Evolutionary conservation across 2,797 vertebrate genomes (phyloP).

Genomic region (Adelosebastes latens): DNA sequence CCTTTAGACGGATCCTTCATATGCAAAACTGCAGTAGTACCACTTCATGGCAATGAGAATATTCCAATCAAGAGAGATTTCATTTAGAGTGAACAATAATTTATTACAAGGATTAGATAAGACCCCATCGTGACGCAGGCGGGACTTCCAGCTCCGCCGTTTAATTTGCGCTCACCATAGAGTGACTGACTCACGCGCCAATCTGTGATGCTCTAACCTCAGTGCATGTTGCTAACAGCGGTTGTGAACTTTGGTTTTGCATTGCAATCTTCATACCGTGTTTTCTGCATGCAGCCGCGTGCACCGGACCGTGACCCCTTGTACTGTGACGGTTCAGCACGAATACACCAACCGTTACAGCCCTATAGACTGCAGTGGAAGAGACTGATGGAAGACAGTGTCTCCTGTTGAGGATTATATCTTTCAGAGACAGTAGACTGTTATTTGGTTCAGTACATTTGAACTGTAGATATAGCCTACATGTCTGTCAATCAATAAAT

Average conservation of each 20-base stretch:
- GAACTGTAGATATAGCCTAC: slow-evolving; percentile 2
- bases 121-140: too few relatives aligned
- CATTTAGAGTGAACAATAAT: too few relatives aligned
- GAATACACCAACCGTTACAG: background rate
- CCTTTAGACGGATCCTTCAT: background rate
- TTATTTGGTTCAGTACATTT: background rate
- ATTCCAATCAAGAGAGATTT: too few relatives aligned
- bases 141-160: too few relatives aligned
- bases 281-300: background rate
- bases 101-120: too few relatives aligned
- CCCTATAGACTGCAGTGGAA: background rate
- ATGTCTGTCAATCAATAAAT: slow-evolving; percentile 12
- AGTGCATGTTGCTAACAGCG: background rate
- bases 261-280: background rate
- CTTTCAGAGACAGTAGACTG: background rate
- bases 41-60: background rate
- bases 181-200: background rate
- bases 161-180: background rate
- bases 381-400: background rate
- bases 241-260: background rate
- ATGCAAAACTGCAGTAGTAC: background rate
- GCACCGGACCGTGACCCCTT: too few relatives aligned
- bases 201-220: background rate
- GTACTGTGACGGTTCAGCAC: background rate
- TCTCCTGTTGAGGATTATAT: background rate